Evolutionary conservation across 2,888 invertebrate species (phyloP).

Genomic region (Iselma pallidipennis): DNA sequence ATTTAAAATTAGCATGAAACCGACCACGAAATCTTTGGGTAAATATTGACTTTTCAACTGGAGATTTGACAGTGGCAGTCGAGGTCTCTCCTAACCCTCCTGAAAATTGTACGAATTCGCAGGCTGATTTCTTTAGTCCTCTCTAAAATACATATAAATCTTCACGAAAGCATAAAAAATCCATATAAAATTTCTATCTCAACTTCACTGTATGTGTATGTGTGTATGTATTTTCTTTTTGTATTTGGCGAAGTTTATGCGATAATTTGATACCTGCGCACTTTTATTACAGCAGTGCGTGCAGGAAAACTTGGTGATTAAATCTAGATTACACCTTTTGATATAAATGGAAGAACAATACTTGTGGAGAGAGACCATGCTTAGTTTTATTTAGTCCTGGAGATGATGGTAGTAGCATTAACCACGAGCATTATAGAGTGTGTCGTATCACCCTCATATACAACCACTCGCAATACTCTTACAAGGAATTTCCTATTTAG

Average conservation of each 20-base stretch:
- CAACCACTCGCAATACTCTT: no score
- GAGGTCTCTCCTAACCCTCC: neutral
- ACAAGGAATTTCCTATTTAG: neutral
- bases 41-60: neutral
- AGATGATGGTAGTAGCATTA: neutral
- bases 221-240: neutral
- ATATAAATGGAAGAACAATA: slow-evolving; percentile 7
- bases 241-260: slow-evolving; percentile 21
- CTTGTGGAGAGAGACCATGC: neutral
- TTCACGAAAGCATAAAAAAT: neutral
- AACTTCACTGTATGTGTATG: no score
- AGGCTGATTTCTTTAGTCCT: neutral
- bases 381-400: neutral
- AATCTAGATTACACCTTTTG: slow-evolving; percentile 13
- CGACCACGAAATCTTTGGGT: neutral
- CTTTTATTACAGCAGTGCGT: slow-evolving; percentile 36
- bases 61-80: neutral
- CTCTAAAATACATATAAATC: neutral
- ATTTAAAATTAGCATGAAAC: neutral
- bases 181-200: neutral
- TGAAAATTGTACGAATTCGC: neutral
- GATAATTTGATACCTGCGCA: slow-evolving; percentile 33
- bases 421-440: no score
- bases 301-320: slow-evolving; percentile 13
- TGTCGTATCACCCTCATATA: no score